Percentiles rank a stretch among this genome's conserved stretches.
These are phyloP conservation scores for Hermetia illucens DNA, from an alignment of 1,140 invertebrate genomes.

Conservation along the genomic window DNA sequence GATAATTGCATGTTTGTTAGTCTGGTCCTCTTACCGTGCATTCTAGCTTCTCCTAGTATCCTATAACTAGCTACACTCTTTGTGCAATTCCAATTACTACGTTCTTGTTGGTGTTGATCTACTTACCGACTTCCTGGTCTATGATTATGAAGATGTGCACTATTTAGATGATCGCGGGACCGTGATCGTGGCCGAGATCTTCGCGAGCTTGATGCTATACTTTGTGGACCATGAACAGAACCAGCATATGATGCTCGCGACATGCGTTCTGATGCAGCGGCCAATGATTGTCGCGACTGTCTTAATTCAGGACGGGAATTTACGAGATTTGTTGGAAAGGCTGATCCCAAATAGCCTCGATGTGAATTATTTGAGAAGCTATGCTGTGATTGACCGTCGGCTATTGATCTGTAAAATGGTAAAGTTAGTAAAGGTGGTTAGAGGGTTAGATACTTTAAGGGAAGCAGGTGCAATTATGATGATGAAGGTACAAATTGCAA, in stretches of 20 bases:
- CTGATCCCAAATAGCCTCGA: conserved; percentile 49
- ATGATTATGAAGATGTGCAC: conserved; percentile 33
- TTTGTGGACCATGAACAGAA: conserved; percentile 36
- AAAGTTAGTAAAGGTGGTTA: no score
- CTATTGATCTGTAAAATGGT: conserved; percentile 49
- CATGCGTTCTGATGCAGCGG: conserved; percentile 62
- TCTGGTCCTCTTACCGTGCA: no score
- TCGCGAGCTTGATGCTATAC: conserved; percentile 45
- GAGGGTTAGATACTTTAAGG: no score
- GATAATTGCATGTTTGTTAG: no score
- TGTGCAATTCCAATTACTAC: no score
- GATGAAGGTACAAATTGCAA: no score
- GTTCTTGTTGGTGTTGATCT: conserved; percentile 8
- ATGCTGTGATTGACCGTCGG: conserved; percentile 73
- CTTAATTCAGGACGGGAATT: conserved; percentile 65
- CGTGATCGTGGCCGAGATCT: conserved; percentile 48
- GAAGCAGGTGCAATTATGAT: no score
- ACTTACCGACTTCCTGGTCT: conserved; percentile 39
- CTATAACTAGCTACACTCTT: no score
- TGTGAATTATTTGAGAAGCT: conserved; percentile 69
- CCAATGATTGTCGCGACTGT: conserved; percentile 66
- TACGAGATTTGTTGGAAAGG: conserved; percentile 58
- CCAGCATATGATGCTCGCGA: conserved; percentile 50
- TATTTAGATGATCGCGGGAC: conserved; percentile 37
- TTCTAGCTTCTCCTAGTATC: no score